Base-by-base conservation (phyloP, 2,888 invertebrate species). In the Agrochola litura region DNA sequence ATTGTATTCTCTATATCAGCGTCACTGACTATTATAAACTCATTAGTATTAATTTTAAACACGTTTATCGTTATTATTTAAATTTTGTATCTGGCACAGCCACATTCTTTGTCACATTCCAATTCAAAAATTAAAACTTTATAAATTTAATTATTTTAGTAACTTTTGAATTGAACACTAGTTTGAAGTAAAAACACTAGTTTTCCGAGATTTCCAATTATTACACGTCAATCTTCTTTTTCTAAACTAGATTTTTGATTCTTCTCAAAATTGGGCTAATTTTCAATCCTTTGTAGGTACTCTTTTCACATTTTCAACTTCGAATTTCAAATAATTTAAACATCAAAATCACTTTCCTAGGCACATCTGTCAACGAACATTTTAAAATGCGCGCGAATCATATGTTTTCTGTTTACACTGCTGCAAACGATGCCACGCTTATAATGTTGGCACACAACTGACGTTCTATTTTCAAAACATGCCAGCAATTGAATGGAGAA, bases 401-500 rank as follows among this genome's bases (percentile, higher is more conserved):
- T 80, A 90, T 91, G 91, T 91, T 90, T 91, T 91, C 65, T 92
- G 90, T 92, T 92, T 92, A 92, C 90, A 90, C 77, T 76, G 80
- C 54, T 66, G 63, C 73, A 68, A 75, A 69, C 77, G 76, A 82
- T 76, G 77, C 75, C 82, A 85, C 86, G 73, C 81, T 83, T 84
- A 67, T 82, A 84, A 81, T 81, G 83, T 90, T 92, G 92, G 92
- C 92, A 92, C 88, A 79, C 81, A 75, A 76, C 82, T 61, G 75
- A 73, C 76, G 88, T 86, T 91, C 92, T 92, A 93, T 92, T 92
- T 92, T 90, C 87, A 91, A 91, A 92, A 91, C 91, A 90, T 80
- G 72, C 87, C 85, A 84, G 72, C 77, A 66, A 77, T 25, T 73
- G 66, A 82, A 86, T 77, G 80, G 80, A 79, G 78, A 84, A 81